Evolutionary conservation across 2,797 vertebrate species (phyloP).

Genomic region (Todus mexicanus): DNA sequence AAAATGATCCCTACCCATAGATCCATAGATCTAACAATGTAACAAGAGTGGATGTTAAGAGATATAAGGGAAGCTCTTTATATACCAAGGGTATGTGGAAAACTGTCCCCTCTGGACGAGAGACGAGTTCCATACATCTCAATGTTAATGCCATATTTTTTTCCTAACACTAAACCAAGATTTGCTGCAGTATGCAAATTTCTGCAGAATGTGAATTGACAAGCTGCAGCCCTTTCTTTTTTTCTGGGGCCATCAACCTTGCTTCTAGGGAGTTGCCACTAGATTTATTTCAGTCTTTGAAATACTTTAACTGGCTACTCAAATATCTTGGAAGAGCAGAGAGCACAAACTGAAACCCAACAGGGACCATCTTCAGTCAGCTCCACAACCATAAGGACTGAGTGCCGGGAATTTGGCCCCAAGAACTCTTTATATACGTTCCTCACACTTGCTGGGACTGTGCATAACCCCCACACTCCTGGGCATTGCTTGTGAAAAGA

Average conservation of each 20-base stretch:
- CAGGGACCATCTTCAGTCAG: neutral
- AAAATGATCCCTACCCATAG: neutral
- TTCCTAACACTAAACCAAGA: neutral
- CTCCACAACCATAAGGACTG: neutral
- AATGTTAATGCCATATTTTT: neutral
- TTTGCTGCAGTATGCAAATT: constrained; percentile 56
- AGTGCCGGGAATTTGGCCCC: neutral
- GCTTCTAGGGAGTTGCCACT: neutral
- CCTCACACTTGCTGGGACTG: neutral
- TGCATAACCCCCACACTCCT: accelerated
- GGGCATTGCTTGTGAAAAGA: neutral
- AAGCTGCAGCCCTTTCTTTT: neutral
- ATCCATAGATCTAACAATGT: neutral
- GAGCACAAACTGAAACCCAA: neutral
- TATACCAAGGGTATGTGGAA: neutral
- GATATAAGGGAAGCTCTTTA: neutral
- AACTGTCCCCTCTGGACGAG: neutral
- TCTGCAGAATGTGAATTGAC: constrained; percentile 37
- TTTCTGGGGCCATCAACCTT: neutral
- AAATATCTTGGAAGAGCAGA: neutral
- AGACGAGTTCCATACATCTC: neutral
- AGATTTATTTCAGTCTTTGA: neutral
- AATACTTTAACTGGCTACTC: neutral
- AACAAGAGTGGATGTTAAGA: neutral
- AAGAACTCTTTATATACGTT: accelerated